These are phyloP conservation scores for Sebastes taczanowskii DNA, from an alignment of 2,797 vertebrate species.

Conservation along the genomic window DNA sequence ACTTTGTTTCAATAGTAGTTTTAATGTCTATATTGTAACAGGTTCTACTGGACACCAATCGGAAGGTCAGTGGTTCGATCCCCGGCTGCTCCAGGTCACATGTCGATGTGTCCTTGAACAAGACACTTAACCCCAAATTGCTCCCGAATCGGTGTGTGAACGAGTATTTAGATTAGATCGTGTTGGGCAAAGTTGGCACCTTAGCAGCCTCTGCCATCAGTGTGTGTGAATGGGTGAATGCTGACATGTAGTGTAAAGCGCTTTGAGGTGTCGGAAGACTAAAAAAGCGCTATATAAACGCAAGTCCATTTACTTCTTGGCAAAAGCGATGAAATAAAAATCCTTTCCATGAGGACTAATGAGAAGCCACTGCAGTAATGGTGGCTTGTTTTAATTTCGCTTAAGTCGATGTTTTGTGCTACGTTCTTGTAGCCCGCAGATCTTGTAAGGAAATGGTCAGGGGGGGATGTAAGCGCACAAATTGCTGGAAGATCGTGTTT, in stretches of 20 bases:
- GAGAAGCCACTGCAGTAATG: background rate
- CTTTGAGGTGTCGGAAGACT: no score
- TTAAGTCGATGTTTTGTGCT: background rate
- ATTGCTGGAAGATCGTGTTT: background rate
- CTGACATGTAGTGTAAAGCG: no score
- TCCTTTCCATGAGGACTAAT: background rate
- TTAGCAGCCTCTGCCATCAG: no score
- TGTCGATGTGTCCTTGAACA: no score
- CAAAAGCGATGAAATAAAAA: background rate
- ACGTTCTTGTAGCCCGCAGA: background rate
- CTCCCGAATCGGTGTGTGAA: no score
- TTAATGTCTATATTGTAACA: background rate
- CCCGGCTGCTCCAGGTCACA: no score
- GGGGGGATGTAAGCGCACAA: background rate
- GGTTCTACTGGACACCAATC: background rate
- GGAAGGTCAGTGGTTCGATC: no score
- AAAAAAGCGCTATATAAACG: rapidly evolving
- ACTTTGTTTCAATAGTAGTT: background rate
- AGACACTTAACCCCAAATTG: no score
- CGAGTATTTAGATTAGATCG: no score
- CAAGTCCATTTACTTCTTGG: no score
- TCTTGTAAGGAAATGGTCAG: background rate
- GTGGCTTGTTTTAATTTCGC: background rate
- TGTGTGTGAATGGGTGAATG: no score
- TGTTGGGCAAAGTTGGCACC: no score